A percentile compares a stretch with the other conserved stretches of the same genome.
Evolutionary conservation across 2,113 vertebrate genomes (phyloP).

Genomic region (Cardinalis cardinalis): DNA sequence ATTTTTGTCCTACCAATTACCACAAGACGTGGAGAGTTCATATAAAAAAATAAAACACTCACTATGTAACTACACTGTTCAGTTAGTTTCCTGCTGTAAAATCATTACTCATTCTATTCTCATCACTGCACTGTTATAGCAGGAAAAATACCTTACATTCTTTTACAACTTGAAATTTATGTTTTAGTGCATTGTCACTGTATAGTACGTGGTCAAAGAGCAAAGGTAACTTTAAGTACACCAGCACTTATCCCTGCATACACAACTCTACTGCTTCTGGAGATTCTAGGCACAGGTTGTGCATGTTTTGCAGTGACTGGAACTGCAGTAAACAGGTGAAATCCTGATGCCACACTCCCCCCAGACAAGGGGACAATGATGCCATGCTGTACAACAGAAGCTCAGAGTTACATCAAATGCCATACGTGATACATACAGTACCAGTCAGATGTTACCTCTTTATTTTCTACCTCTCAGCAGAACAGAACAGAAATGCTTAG

Average conservation of each 20-base stretch:
- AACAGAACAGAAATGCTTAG: not conserved
- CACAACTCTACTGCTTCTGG: not conserved
- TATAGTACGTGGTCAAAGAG: not conserved
- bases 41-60: not conserved
- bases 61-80: not conserved
- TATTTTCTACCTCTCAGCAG: not conserved
- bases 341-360: not conserved
- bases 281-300: not conserved
- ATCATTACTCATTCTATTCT: not conserved
- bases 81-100: not conserved
- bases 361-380: rapidly evolving
- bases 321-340: not conserved
- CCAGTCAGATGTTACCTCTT: not conserved
- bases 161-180: conserved; percentile 1
- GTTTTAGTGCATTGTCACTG: not conserved
- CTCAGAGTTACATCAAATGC: not conserved
- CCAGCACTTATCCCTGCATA: not conserved
- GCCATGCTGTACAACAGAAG: not conserved
- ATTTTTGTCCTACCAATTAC: not conserved
- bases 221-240: not conserved
- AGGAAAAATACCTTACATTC: not conserved
- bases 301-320: not conserved
- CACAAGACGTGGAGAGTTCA: not conserved
- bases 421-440: rapidly evolving
- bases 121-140: not conserved